These are phyloP conservation scores for Eurosta solidaginis DNA, from an alignment of 1,140 invertebrate genomes.

Conservation along the genomic window DNA sequence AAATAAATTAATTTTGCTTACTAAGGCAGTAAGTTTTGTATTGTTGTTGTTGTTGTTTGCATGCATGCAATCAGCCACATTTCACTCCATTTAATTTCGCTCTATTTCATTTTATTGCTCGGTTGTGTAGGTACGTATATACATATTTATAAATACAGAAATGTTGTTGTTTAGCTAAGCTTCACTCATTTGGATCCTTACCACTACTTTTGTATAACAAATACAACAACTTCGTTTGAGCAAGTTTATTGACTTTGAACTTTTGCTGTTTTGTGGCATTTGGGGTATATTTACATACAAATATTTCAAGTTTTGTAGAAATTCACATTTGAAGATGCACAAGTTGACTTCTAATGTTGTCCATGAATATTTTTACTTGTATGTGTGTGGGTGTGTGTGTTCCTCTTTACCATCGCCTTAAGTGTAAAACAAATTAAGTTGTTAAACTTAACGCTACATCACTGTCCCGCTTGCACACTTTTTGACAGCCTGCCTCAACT, in stretches of 20 bases:
- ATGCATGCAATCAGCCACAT: slow-evolving; percentile 8
- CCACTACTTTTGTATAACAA: background rate
- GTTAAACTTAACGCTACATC: slow-evolving; percentile 21
- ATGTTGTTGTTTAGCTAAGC: background rate
- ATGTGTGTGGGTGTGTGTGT: background rate
- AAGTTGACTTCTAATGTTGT: background rate
- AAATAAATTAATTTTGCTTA: background rate
- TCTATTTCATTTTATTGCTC: slow-evolving; percentile 1
- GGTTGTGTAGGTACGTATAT: too few relatives aligned
- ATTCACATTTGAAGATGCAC: background rate
- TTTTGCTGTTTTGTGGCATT: slow-evolving; percentile 14
- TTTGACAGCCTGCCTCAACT: slow-evolving; percentile 17
- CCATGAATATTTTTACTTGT: background rate
- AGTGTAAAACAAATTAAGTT: slow-evolving; percentile 27
- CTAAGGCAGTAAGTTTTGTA: background rate
- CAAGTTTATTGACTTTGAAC: slow-evolving; percentile 24
- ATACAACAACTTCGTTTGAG: background rate
- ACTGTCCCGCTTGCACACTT: too few relatives aligned
- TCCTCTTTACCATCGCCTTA: background rate
- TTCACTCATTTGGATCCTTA: too few relatives aligned
- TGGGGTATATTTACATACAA: background rate
- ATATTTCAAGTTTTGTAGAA: background rate
- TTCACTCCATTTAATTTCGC: slow-evolving; percentile 25
- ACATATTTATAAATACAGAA: too few relatives aligned
- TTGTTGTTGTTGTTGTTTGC: too few relatives aligned